Evolutionary conservation across 2,888 invertebrate genomes (phyloP), one percentile per base, ranked within the genome.

Genomic region (Pocota personata): DNA sequence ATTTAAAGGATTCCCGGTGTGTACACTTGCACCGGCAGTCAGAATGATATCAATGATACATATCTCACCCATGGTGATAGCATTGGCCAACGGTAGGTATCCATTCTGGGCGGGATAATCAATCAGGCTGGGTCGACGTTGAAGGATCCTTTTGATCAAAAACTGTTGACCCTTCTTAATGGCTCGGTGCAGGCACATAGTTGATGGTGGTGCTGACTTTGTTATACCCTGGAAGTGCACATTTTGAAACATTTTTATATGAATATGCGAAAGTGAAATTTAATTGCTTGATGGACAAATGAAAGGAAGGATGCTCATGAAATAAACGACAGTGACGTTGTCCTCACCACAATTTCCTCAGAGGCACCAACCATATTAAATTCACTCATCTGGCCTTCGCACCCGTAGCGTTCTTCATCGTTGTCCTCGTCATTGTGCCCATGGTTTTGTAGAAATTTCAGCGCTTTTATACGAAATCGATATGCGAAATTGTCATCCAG

Each of bases 401-500:
- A 87, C 30, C 88, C 67, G 21, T 52, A 40, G 27, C 43, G 24
- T 1, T 58, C 55, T 27, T 62, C 72, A 12, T 55, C 60, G 35
- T 48, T 10, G 12, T 16, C 46, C 5, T 40, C 37, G n/a, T 30
- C 32, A 24, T 43, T 12, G 52, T 67, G 40, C 35, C 43, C 73
- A 21, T 58, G 37, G 35, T 37, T 50, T 10, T 46, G 52, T 32
- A 10, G 46, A 52, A 80, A 75, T 75, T 79, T 89, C 77, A 92
- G 67, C 0, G 92, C 92, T 60, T 89, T 89, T 46, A 92, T 89
- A 24, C 91, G 90, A 79, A 92, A 84, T 27, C 90, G 88, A 84
- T 91, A 90, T 16, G 90, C 90, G 82, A 92, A 92, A 84, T 91
- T 92, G 83, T 92, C 92, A 32, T 91, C 91, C 84, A 92, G 87